Base-by-base conservation (phyloP, 2,888 invertebrate species). In the Pyrocoelia pectoralis region DNA sequence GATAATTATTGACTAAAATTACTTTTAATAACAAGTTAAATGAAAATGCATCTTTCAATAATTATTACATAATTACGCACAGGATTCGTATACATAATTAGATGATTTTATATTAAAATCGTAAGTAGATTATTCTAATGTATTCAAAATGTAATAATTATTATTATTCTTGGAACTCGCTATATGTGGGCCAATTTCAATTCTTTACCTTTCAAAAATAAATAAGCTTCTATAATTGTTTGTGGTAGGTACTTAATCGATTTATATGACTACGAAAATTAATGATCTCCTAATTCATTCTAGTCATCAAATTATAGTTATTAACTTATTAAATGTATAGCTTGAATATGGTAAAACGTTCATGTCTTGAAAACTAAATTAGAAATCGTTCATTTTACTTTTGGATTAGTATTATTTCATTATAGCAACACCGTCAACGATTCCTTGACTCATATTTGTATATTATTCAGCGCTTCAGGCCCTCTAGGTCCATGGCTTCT, bases 1-100 rank as follows among this genome's bases (percentile, higher is more conserved):
- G 24, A n/a, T 43, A 46, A 56, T 56, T 33, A 19, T 33, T 48
- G 18, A 48, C n/a, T 33, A 17, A 56, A 48, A 56, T 55, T 56
- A 56, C 46, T 8, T 6, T 46, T 46, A 46, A 46, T 46, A 17
- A 46, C 18, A 10, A 17, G 17, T 46, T 46, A 18, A 46, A 46
- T 17, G 17, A 46, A 46, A 46, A 46, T 15, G 17, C 10, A 46
- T 46, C 46, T 5, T 2, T 12, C 3, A 43, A 14, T 43, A 43
- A 43, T 43, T 46, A 46, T 46, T 14, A 46, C 46, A 46, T 46
- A 46, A 46, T 46, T 33, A 33, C n/a, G 8, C 8, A n/a, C n/a
- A 2, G 33, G n/a, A 3, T 24, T 33, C 8, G 24, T 24, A 24
- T 24, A 8, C 8, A 24, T 8, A 5, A 24, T n/a, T 8, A 4